These are phyloP conservation scores for Sarcoramphus papa DNA, from an alignment of 2,797 vertebrate genomes.

Conservation along the genomic window DNA sequence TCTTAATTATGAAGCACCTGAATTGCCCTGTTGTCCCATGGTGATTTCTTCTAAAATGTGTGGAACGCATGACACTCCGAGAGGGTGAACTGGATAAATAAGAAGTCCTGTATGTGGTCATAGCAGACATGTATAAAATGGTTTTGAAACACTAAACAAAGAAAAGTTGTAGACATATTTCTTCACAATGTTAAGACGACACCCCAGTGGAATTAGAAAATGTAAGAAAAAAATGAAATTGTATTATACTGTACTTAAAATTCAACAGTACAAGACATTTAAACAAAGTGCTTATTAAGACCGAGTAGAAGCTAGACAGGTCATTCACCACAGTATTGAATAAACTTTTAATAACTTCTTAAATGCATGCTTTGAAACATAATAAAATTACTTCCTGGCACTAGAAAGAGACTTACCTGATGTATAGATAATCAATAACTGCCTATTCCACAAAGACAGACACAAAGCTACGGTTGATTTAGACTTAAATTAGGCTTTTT, in stretches of 20 bases:
- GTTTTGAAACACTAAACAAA: neutral
- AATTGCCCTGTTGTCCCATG: neutral
- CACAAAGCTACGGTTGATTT: neutral
- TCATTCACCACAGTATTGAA: neutral
- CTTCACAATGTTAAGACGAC: neutral
- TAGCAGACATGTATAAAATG: neutral
- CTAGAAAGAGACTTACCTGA: slow-evolving; percentile 17
- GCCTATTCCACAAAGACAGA: slow-evolving; percentile 10
- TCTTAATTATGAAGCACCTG: neutral
- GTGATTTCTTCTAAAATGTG: neutral
- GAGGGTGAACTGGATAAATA: neutral
- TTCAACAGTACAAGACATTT: neutral
- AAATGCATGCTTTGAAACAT: slow-evolving; percentile 17
- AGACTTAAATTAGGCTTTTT: neutral
- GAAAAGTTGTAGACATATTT: neutral
- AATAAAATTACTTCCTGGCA: slow-evolving; percentile 34
- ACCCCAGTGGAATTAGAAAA: neutral
- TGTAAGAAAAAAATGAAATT: rapidly evolving
- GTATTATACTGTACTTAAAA: neutral
- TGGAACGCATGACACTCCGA: rapidly evolving
- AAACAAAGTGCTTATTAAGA: neutral
- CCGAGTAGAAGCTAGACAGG: neutral
- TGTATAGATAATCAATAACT: slow-evolving; percentile 40
- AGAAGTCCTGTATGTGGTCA: neutral
- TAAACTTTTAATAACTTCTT: slow-evolving; percentile 50